Conservation (phyloP, 2,113 vertebrate genomes). For the Lophura nycthemera region DNA sequence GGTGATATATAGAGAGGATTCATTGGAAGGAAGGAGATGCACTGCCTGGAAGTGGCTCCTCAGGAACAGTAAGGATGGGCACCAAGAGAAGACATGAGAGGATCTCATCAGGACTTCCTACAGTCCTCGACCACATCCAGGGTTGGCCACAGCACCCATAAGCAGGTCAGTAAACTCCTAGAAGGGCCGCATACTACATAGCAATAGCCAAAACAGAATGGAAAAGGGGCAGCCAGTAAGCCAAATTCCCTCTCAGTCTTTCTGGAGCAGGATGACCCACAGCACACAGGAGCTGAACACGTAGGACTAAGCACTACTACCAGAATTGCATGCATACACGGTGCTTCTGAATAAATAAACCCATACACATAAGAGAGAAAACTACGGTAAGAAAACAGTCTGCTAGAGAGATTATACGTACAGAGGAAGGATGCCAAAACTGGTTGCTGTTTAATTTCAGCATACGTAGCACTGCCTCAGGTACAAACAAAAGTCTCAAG, state of each 20-base stretch:
- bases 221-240: neutral
- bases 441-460: constrained; percentile 65
- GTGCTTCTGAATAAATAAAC: neutral
- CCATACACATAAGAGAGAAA: neutral
- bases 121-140: neutral
- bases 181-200: neutral
- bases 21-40: neutral
- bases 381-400: constrained; percentile 20
- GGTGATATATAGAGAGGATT: neutral
- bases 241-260: neutral
- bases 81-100: neutral
- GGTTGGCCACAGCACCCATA: neutral
- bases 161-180: neutral
- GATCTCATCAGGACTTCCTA: neutral
- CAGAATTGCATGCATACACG: neutral
- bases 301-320: neutral
- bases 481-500: constrained; percentile 66
- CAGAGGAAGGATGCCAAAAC: constrained; percentile 47
- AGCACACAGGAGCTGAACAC: neutral
- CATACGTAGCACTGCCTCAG: constrained; percentile 50
- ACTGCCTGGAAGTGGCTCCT: neutral
- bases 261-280: neutral
- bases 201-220: neutral
- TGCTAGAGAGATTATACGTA: constrained; percentile 46
- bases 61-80: neutral